Conservation (phyloP, 2,888 invertebrate genomes). For the Meiosimyza decipiens region DNA sequence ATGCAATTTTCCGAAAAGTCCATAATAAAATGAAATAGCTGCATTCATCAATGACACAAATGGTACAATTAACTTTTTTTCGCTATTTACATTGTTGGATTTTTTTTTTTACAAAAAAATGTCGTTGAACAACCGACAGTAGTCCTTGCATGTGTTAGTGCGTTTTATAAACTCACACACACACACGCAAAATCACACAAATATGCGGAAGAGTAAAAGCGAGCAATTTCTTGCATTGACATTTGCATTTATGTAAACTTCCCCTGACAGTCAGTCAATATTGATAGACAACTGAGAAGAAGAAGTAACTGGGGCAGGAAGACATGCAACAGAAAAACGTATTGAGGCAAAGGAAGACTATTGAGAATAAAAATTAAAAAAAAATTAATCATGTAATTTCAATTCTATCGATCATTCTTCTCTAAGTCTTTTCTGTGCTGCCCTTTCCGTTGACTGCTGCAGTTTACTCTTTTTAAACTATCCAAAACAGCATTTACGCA, state of each 20-base stretch:
- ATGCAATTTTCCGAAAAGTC: neutral
- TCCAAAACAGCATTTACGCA: no score
- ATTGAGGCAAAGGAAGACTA: neutral
- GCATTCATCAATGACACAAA: conserved; percentile 25
- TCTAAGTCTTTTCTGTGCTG: neutral
- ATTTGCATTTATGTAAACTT: conserved; percentile 23
- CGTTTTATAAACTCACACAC: neutral
- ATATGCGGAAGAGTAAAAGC: neutral
- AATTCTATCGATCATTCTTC: no score
- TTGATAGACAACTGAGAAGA: neutral
- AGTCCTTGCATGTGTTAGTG: neutral
- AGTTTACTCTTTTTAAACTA: neutral
- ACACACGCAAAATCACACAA: neutral
- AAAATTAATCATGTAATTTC: no score
- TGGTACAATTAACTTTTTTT: conserved; percentile 11
- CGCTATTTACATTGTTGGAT: neutral
- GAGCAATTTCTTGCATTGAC: conserved; percentile 29
- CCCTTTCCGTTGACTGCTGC: neutral
- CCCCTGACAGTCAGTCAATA: conserved; percentile 12
- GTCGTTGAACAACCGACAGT: conserved; percentile 14
- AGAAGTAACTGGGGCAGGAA: neutral
- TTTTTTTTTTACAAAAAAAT: conserved; percentile 24
- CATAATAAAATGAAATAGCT: conserved; percentile 17
- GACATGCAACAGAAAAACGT: neutral
- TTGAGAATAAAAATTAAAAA: no score